Evolutionary conservation across 2,888 invertebrate genomes (phyloP), one percentile per base, ranked within the genome.

Genomic region (Tyria jacobaeae): DNA sequence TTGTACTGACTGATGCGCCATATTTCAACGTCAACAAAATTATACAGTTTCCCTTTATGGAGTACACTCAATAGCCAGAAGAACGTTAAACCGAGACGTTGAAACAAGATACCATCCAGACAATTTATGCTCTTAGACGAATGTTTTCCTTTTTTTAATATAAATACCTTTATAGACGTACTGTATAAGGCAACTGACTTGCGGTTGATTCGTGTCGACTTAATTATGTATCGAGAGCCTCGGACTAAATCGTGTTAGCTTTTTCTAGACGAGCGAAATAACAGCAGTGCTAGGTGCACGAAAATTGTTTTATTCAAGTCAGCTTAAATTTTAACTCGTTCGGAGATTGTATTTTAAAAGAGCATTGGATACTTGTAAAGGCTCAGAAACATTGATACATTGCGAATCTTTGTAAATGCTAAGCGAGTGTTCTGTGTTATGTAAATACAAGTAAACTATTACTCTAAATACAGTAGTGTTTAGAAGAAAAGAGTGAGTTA

Each of bases 191-290:
- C 49, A 35, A 51, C 25, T 49, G 57, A 56, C 50, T 44, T 49
- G 62, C 56, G 31, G 17, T 58, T 52, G 59, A 64, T 53, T 57
- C 65, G 54, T 49, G 39, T 39, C 51, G 17, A 39, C 24, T 64
- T 59, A 69, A 67, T 63, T 65, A 65, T 48, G 64, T 63, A 62
- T 60, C 21, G 39, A 27, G 35, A 27, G 34, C 39, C 14, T n/a
- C 31, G 27, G 57, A 21, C 57, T 37, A 65, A 57, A 41, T 51
- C 48, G 47, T 57, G 53, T 62, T 62, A 57, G 39, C 51, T 52
- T 62, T 47, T 62, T n/a, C n/a, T n/a, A n/a, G n/a, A n/a, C 47
- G 54, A 54, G 39, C 44, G 35, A 47, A 49, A 49, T 57, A 54
- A 57, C 14, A 35, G 14, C 9, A 41, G 25, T 17, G 57, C 4